These are phyloP conservation scores for Hesperophylax magnus DNA, from an alignment of 1,140 invertebrate genomes.

Conservation along the genomic window DNA sequence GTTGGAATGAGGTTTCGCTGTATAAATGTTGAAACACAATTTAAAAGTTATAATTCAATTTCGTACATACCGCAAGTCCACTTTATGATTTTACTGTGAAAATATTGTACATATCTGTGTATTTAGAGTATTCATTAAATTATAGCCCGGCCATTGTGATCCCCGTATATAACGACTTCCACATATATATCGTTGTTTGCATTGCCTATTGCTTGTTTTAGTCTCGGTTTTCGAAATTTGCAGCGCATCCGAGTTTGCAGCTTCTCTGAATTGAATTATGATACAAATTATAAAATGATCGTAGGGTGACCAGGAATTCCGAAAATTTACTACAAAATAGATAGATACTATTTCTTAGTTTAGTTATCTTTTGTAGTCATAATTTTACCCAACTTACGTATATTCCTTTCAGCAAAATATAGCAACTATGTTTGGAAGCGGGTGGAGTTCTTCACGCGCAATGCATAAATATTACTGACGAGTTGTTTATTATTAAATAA, in stretches of 20 bases:
- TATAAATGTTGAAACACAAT: not conserved
- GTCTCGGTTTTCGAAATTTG: not conserved
- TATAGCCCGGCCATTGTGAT: no score
- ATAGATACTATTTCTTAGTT: not conserved
- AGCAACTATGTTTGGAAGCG: no score
- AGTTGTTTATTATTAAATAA: no score
- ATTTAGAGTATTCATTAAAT: no score
- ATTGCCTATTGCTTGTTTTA: not conserved
- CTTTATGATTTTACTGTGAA: not conserved
- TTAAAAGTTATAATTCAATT: not conserved
- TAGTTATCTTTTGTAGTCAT: not conserved
- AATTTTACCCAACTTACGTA: not conserved
- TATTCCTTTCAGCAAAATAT: no score
- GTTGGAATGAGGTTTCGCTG: no score
- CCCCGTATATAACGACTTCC: not conserved
- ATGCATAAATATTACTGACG: no score
- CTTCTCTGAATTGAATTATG: not conserved
- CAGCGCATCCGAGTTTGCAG: not conserved
- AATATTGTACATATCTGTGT: not conserved
- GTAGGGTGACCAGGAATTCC: not conserved
- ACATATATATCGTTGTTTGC: not conserved
- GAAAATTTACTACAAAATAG: not conserved
- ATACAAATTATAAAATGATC: not conserved
- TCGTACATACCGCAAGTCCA: no score
- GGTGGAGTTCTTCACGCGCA: no score